Percentiles rank a stretch among this genome's conserved stretches.
Evolutionary conservation across 35 echinoderm and acorn worm species (phyloP).

Genomic region (Ptychodera flava): DNA sequence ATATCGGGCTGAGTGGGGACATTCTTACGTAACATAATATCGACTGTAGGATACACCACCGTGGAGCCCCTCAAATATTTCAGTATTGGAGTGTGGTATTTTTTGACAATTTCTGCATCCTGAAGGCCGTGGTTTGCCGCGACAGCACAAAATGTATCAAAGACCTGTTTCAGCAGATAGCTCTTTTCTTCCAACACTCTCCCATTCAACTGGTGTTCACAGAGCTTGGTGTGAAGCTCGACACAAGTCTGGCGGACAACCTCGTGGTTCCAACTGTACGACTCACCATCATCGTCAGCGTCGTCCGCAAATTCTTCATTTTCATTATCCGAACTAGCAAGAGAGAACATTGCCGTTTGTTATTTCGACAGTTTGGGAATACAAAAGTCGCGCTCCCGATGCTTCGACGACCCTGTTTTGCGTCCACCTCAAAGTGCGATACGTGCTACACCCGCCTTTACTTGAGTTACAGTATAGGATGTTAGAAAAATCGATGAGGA

Average conservation of each 20-base stretch:
- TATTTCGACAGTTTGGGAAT: no score
- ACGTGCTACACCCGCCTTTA: no score
- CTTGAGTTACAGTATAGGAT: no score
- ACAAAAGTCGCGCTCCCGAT: no score
- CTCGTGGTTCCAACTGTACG: neutral
- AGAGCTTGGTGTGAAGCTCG: neutral
- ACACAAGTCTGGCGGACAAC: neutral
- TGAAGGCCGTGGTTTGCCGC: neutral
- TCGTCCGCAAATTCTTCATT: no score
- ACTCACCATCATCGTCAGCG: no score
- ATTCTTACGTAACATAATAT: slow-evolving; percentile 58
- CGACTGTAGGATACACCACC: slow-evolving; percentile 66
- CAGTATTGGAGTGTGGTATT: slow-evolving; percentile 60
- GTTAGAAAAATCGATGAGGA: no score
- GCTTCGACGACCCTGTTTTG: no score
- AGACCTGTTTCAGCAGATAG: neutral
- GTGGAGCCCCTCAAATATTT: slow-evolving; percentile 68
- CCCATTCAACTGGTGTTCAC: neutral
- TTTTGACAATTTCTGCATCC: slow-evolving; percentile 44
- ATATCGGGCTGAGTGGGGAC: slow-evolving; percentile 50
- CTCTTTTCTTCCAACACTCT: neutral
- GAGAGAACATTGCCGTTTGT: no score
- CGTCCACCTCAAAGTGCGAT: no score
- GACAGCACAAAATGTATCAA: neutral
- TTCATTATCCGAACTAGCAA: no score